Evolutionary conservation across 1,140 invertebrate species (phyloP).

Genomic region (Pseudoatta argentina): DNA sequence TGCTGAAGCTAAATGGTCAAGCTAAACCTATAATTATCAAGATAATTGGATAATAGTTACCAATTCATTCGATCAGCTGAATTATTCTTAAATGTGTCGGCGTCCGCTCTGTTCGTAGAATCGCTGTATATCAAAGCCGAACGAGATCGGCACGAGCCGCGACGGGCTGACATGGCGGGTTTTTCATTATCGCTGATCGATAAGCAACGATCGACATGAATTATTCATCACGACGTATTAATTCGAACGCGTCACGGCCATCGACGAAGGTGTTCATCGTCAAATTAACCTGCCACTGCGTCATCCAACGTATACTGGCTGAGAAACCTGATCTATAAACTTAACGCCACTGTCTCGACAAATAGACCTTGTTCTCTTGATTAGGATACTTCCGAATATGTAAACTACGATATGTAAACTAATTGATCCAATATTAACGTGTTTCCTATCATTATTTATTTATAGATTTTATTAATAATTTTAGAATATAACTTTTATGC

Average conservation of each 20-base stretch:
- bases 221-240: conserved; percentile 72
- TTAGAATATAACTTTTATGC: not conserved
- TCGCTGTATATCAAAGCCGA: conserved; percentile 14
- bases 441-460: conserved; percentile 3
- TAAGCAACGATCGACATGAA: conserved; percentile 71
- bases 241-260: conserved; percentile 71
- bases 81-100: conserved; percentile 46
- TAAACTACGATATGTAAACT: not conserved
- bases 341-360: conserved; percentile 36
- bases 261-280: conserved; percentile 68
- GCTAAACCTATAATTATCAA: conserved; percentile 32
- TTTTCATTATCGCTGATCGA: conserved; percentile 73
- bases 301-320: conserved; percentile 27
- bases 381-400: conserved; percentile 18
- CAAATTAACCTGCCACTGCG: conserved; percentile 67
- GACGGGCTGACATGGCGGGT: conserved; percentile 28
- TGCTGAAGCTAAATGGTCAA: not conserved
- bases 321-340: conserved; percentile 67
- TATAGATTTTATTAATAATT: not conserved
- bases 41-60: conserved; percentile 57
- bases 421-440: conserved; percentile 32
- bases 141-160: conserved; percentile 57
- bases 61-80: conserved; percentile 53
- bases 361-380: conserved; percentile 43
- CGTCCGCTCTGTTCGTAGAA: conserved; percentile 44